phyloP scores from a whole-genome alignment of 2,113 vertebrate species.

The Sialia sialis region DNA sequence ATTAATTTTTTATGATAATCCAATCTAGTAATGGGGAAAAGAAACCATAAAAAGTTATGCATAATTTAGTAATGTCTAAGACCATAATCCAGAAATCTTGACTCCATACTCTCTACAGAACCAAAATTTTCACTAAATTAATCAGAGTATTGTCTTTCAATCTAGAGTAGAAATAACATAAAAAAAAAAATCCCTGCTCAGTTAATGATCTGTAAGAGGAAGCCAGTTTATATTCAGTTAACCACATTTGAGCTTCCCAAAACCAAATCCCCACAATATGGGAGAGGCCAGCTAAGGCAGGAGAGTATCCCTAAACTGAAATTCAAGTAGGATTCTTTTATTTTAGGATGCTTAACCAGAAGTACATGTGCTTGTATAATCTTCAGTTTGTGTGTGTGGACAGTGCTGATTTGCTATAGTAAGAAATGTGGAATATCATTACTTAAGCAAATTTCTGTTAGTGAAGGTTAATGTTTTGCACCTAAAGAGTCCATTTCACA shows the following conservation, averaged over 20 bases:
- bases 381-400: background rate
- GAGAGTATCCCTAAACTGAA: background rate
- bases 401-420: background rate
- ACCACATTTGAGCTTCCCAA: background rate
- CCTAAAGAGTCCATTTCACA: background rate
- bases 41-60: background rate
- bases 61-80: background rate
- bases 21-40: background rate
- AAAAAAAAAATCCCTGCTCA: rapidly evolving
- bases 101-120: background rate
- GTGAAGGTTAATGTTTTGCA: background rate
- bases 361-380: background rate
- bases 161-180: background rate
- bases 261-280: rapidly evolving
- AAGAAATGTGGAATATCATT: background rate
- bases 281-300: background rate
- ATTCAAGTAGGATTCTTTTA: background rate
- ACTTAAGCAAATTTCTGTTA: background rate
- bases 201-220: background rate
- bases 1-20: background rate
- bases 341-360: background rate
- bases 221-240: background rate
- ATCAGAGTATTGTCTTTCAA: background rate
- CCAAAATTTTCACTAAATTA: background rate
- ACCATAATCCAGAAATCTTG: background rate